These are phyloP conservation scores for Phyllotis vaccarum DNA, from an alignment of 2,797 vertebrate genomes.

Conservation along the genomic window DNA sequence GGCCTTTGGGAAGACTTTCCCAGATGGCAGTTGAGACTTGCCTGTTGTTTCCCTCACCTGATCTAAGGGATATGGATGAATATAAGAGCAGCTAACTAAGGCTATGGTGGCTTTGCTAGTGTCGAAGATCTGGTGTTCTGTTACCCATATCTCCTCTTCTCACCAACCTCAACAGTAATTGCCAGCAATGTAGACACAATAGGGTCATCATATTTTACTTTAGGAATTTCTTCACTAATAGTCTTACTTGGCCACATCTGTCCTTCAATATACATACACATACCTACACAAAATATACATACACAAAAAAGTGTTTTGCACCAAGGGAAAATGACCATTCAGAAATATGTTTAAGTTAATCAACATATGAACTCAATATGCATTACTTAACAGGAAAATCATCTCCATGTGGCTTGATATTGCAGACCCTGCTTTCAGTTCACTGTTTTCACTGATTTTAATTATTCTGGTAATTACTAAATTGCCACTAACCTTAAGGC, in stretches of 20 bases:
- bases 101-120: constrained; percentile 18
- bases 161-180: constrained; percentile 22
- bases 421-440: constrained; percentile 57
- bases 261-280: neutral
- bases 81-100: neutral
- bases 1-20: constrained; percentile 62
- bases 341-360: constrained; percentile 57
- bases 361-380: constrained; percentile 58
- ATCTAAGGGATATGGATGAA: constrained; percentile 45
- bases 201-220: constrained; percentile 60
- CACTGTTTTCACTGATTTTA: constrained; percentile 66
- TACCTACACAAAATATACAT: too few relatives aligned
- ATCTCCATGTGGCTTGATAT: constrained; percentile 47
- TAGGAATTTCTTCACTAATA: constrained; percentile 19
- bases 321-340: constrained; percentile 52
- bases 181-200: neutral
- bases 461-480: constrained; percentile 63
- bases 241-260: constrained; percentile 24
- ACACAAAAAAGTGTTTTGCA: neutral
- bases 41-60: constrained; percentile 64
- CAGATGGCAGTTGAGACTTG: constrained; percentile 65
- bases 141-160: neutral
- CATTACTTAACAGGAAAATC: constrained; percentile 33
- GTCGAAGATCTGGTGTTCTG: constrained; percentile 53
- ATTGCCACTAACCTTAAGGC: constrained; percentile 38